Evolutionary conservation across 2,888 invertebrate species (phyloP), one percentile per base, ranked within the genome.

Genomic region (Amphimallon solstitiale): DNA sequence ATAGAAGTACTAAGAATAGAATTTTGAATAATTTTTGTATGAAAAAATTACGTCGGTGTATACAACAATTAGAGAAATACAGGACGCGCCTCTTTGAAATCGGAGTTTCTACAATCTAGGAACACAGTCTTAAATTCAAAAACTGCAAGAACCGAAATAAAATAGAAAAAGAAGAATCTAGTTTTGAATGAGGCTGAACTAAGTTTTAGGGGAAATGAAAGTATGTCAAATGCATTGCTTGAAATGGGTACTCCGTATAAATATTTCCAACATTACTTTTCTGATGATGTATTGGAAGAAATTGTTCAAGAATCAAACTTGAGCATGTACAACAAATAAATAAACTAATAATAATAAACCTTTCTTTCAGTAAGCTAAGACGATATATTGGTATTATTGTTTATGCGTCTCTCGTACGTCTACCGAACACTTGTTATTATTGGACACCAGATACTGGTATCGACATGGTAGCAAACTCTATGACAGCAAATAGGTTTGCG

Each of bases 271-370:
- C 10, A n/a, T 14, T 43, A n/a, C 12, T 12, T 43, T 43, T 15
- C 12, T 4, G 12, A 34, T 34, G n/a, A 43, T 43, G 12, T 43
- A 15, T 43, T 12, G 12, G 14, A 43, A 43, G 7, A 43, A 43
- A 43, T 43, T 5, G 14, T 43, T 12, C 43, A 14, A 43, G 43
- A 43, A 43, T 43, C 14, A 43, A 43, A 12, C 43, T 43, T 12
- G n/a, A n/a, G 15, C 15, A 12, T 43, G 14, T 15, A 7, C 43
- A 43, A 14, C 43, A 43, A 43, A 43, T 43, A 43, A 43, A n/a
- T 43, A 43, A 43, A 43, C 43, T 7, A 43, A 12, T 43, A 43
- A 43, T n/a, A n/a, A n/a, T 46, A 46, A 46, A 23, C 23, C 23
- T 23, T 23, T 23, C 23, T 23, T 2, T 23, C 23, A 23, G 23